A percentile compares a stretch with the other conserved stretches of the same genome.
These are phyloP conservation scores for Belonocnema kinseyi DNA, from an alignment of 1,140 invertebrate genomes.

Conservation along the genomic window DNA sequence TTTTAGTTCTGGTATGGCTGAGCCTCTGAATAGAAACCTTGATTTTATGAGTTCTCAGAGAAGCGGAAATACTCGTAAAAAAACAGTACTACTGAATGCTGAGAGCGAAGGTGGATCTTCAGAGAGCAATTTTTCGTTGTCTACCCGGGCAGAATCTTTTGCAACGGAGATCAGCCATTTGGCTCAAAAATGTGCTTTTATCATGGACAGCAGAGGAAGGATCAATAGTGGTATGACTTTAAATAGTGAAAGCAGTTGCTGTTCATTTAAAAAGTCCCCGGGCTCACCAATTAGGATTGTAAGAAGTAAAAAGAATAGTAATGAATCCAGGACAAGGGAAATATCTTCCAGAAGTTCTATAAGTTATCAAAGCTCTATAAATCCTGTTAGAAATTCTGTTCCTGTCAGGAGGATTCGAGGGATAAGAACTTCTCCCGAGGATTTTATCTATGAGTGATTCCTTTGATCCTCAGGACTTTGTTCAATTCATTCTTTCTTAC, in stretches of 20 bases:
- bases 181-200: conserved; percentile 20
- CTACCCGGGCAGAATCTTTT: conserved; percentile 13
- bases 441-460: conserved; percentile 54
- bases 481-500: too few species aligned
- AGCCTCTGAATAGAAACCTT: not conserved
- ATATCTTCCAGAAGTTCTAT: conserved; percentile 9
- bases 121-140: conserved; percentile 14
- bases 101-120: not conserved
- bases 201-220: not conserved
- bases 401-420: conserved; percentile 38
- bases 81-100: not conserved
- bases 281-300: not conserved
- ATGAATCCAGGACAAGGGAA: not conserved
- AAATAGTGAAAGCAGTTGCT: not conserved
- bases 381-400: not conserved
- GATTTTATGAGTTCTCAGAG: not conserved
- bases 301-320: not conserved
- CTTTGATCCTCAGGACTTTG: not conserved
- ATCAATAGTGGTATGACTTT: not conserved
- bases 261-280: not conserved
- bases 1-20: conserved; percentile 41
- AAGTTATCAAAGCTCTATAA: not conserved
- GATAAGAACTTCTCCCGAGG: conserved; percentile 56
- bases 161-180: conserved; percentile 22
- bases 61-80: not conserved